Evolutionary conservation across 2,797 vertebrate species (phyloP).

Genomic region (Macropodus opercularis): DNA sequence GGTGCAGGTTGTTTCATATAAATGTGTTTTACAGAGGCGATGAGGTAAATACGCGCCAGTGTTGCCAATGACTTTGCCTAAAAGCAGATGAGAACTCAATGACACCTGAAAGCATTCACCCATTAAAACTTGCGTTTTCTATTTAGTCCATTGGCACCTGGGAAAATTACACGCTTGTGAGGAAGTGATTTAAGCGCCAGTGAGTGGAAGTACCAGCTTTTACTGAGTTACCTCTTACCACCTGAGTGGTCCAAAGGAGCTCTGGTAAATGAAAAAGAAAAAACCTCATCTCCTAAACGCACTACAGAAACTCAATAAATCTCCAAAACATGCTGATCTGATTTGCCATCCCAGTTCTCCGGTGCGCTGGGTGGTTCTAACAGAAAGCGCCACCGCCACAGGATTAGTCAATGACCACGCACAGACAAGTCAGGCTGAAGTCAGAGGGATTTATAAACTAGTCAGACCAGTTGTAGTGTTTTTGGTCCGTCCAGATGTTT

Average conservation of each 20-base stretch:
- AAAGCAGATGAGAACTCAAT: constrained; percentile 36
- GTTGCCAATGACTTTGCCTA: constrained; percentile 17
- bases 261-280: constrained; percentile 35
- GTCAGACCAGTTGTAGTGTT: constrained; percentile 4
- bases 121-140: constrained; percentile 41
- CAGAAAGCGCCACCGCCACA: constrained; percentile 27
- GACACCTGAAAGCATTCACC: constrained; percentile 45
- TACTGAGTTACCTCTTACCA: constrained; percentile 50
- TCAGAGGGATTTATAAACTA: constrained; percentile 24
- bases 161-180: constrained; percentile 53
- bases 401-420: constrained; percentile 45
- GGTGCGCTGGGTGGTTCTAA: constrained; percentile 22
- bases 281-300: constrained; percentile 45
- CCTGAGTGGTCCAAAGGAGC: constrained; percentile 48
- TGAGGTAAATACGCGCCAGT: constrained; percentile 14
- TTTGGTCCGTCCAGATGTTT: constrained; percentile 14
- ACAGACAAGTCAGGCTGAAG: constrained; percentile 27
- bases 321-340: constrained; percentile 37
- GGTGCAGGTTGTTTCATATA: constrained; percentile 29
- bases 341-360: constrained; percentile 41
- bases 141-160: constrained; percentile 40
- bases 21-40: constrained; percentile 18
- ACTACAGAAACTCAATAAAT: constrained; percentile 50
- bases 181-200: constrained; percentile 49
- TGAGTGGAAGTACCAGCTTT: constrained; percentile 39